Base-by-base conservation (phyloP, 2,888 invertebrate genomes). In the Acleris cristana region DNA sequence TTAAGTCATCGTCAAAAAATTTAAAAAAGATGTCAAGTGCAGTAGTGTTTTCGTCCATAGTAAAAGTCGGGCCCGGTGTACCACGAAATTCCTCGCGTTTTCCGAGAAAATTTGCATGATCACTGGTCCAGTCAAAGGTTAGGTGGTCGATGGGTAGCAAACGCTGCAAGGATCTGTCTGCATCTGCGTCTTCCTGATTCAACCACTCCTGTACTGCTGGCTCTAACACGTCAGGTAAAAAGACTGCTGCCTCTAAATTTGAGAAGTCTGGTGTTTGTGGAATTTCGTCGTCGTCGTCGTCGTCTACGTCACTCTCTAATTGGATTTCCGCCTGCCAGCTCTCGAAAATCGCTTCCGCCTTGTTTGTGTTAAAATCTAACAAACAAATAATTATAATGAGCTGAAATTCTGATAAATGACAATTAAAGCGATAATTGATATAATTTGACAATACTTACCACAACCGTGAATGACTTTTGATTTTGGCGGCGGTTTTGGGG, bases 121-220 rank as follows among this genome's bases (percentile, higher is more conserved):
- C 69, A 14, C 61, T 21, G 51, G 16, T 57, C 60, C 65, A 69
- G 23, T 69, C 64, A 57, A 69, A 69, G 23, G 59, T 64, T 45
- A 69, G 56, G 53, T 64, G 64, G 68, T 69, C 69, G 16, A 61
- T 64, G 16, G 69, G 64, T 14, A 61, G 52, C 26, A 69, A 21
- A 12, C 16, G 26, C 45, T 30, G 26, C 3, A 69, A n/a, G 16
- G 60, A 51, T 19, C 40, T 19, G 52, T 69, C 64, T 23, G 69
- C 59, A 48, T 56, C 60, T 60, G 64, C 64, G 14, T 69, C 69
- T 60, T 64, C 64, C 2, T n/a, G 7, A 1, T 23, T 3, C n/a
- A 60, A n/a, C 60, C 60, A 60, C 16, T 51, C 30, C 12, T 7
- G 14, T 4, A 18, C 59, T 14, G 48, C 34, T 14, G 45, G 45